These are phyloP conservation scores for Sebastiscus tertius DNA, from an alignment of 2,797 vertebrate genomes.

Conservation along the genomic window DNA sequence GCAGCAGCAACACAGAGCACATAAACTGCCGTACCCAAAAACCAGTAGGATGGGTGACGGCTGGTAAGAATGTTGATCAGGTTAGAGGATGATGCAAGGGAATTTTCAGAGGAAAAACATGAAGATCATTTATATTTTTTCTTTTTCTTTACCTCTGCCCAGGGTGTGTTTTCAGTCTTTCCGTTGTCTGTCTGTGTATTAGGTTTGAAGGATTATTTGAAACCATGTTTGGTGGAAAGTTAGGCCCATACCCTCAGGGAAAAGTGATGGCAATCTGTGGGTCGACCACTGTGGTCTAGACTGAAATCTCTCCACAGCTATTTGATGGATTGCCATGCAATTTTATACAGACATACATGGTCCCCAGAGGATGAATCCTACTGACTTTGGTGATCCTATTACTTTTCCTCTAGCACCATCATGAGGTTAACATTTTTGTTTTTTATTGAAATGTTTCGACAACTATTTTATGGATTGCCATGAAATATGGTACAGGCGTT, in stretches of 20 bases:
- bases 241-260: not conserved
- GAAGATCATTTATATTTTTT: not conserved
- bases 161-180: not conserved
- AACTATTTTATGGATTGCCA: not conserved
- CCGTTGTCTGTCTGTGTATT: not conserved
- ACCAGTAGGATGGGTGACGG: not conserved
- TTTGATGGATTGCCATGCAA: not conserved
- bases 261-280: not conserved
- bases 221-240: not conserved
- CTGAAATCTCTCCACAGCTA: not conserved
- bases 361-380: not conserved
- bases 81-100: not conserved
- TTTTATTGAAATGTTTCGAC: not conserved
- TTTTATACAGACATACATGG: not conserved
- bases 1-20: slow-evolving; percentile 43
- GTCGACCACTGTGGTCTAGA: not conserved
- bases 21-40: slow-evolving; percentile 29
- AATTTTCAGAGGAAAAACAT: not conserved
- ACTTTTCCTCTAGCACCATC: not conserved
- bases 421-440: not conserved
- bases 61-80: slow-evolving; percentile 27
- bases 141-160: not conserved
- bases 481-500: not conserved
- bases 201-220: not conserved
- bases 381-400: not conserved